These are phyloP conservation scores for Sebastes kiyomatsui DNA, from an alignment of 2,797 vertebrate species.

Conservation along the genomic window DNA sequence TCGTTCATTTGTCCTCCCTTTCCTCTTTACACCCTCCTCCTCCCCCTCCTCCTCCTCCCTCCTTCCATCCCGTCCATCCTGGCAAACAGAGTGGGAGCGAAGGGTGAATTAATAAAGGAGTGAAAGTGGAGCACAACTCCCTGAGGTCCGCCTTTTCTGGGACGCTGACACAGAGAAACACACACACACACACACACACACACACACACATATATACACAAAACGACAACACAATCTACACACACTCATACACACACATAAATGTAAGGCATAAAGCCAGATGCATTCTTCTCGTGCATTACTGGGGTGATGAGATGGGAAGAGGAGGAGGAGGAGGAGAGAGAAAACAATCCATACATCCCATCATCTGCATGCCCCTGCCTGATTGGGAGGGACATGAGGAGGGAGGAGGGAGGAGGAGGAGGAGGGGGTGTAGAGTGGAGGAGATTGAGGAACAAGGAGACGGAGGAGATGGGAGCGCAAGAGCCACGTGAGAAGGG, in stretches of 20 bases:
- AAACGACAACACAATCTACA: conserved; percentile 40
- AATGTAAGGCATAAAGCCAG: conserved; percentile 20
- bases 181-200: conserved; percentile 40
- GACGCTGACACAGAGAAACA: conserved; percentile 72
- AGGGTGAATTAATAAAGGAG: conserved; percentile 80
- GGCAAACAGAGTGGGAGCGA: conserved; percentile 66
- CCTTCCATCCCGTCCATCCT: conserved; percentile 44
- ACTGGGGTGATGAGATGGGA: conserved; percentile 22
- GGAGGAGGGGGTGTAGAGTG: neutral
- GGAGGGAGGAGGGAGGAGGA: neutral
- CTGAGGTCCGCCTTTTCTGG: conserved; percentile 81
- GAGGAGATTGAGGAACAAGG: conserved; percentile 3
- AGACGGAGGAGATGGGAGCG: conserved; percentile 12
- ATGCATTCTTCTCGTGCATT: conserved; percentile 22
- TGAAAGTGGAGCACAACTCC: conserved; percentile 83
- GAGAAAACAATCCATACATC: conserved; percentile 26
- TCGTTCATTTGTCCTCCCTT: conserved; percentile 32
- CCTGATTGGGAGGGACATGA: neutral
- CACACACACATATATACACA: conserved; percentile 16
- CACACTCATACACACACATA: conserved; percentile 14
- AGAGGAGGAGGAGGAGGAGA: neutral
- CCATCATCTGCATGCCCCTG: conserved; percentile 22
- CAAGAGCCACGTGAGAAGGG: conserved; percentile 15
- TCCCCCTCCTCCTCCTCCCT: neutral
- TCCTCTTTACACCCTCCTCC: conserved; percentile 4